A percentile compares a stretch with the other conserved stretches of the same genome.
phyloP scores from a whole-genome alignment of 1,140 invertebrate genomes.

The Sycobia sp. region DNA sequence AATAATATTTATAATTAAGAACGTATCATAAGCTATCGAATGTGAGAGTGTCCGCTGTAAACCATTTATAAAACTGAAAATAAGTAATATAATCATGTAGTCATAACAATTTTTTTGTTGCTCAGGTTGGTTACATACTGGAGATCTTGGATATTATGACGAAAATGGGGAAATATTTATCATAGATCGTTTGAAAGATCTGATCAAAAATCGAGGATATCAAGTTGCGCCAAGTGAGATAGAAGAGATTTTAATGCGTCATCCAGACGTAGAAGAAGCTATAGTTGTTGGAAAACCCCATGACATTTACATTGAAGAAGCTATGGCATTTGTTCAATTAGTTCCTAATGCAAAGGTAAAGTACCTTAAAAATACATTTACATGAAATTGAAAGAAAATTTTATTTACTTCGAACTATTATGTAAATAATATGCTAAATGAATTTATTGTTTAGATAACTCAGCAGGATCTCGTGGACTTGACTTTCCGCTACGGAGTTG shows the following conservation, averaged over 20 bases:
- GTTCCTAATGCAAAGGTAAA: conserved; percentile 46
- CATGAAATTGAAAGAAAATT: background rate
- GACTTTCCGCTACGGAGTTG: conserved; percentile 47
- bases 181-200: conserved; percentile 66
- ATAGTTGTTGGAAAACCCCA: conserved; percentile 73
- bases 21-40: no score
- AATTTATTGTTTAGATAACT: conserved; percentile 38
- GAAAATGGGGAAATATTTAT: conserved; percentile 58
- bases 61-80: no score
- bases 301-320: conserved; percentile 65
- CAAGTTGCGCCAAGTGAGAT: conserved; percentile 56
- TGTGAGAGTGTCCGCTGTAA: no score
- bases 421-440: background rate
- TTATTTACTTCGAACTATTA: background rate
- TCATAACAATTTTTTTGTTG: background rate
- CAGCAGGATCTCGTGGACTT: conserved; percentile 45
- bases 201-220: conserved; percentile 61
- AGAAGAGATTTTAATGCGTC: conserved; percentile 69
- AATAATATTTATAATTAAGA: no score
- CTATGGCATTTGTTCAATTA: conserved; percentile 67
- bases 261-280: conserved; percentile 69
- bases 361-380: no score
- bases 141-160: conserved; percentile 58
- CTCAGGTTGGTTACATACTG: conserved; percentile 45
- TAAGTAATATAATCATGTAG: background rate